Evolutionary conservation across 2,113 vertebrate genomes (phyloP).

Genomic region (Clupea harengus): DNA sequence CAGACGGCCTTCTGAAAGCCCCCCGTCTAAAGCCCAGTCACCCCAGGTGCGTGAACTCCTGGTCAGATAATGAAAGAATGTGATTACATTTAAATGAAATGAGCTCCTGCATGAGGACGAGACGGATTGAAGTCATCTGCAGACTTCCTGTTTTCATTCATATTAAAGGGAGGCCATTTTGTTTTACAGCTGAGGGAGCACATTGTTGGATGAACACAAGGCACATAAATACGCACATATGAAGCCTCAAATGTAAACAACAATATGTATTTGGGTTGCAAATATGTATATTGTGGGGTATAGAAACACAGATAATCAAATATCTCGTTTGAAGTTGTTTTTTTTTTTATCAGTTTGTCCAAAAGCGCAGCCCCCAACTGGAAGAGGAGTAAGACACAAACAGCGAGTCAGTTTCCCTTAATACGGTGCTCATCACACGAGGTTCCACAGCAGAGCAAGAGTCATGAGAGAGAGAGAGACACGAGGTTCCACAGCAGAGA

Average conservation of each 20-base stretch:
- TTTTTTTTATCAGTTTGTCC: too few relatives aligned
- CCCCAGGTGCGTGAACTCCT: constrained; percentile 27
- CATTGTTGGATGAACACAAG: too few relatives aligned
- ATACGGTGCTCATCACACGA: constrained; percentile 18
- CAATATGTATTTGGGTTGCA: neutral
- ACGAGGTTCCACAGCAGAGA: neutral
- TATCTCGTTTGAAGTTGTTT: too few relatives aligned
- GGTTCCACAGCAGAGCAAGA: neutral
- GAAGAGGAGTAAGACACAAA: neutral
- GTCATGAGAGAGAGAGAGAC: too few relatives aligned
- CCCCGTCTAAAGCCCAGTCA: constrained; percentile 29
- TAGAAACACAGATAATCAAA: too few relatives aligned
- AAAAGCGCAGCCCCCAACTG: too few relatives aligned
- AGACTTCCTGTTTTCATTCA: constrained; percentile 3
- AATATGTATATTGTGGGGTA: too few relatives aligned
- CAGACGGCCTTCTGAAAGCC: constrained; percentile 29
- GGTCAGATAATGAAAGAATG: constrained; percentile 25
- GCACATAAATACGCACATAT: too few relatives aligned
- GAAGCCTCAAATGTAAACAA: neutral
- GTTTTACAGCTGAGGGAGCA: neutral
- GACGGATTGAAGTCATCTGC: constrained; percentile 32
- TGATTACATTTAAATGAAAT: constrained; percentile 47
- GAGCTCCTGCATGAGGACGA: constrained; percentile 26
- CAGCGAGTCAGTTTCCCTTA: constrained; percentile 26
- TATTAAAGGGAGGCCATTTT: neutral